Evolutionary conservation across 2,113 vertebrate genomes (phyloP), one percentile per base, ranked within the genome.

Genomic region (Corythaeola cristata): DNA sequence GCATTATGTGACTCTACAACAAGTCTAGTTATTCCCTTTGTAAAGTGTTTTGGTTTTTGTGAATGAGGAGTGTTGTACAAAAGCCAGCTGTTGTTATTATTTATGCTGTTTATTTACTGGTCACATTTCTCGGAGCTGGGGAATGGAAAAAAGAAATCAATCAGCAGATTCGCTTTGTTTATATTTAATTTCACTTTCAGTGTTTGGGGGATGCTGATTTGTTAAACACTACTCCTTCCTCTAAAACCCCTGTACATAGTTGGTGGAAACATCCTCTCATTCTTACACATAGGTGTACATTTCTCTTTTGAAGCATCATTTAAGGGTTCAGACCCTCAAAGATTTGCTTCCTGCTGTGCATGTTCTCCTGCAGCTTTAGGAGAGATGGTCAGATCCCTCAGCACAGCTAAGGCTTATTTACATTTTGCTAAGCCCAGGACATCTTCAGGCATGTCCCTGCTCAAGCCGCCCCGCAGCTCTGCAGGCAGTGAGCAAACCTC

Each of bases 71-170:
- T 17, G 52, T 47, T 86, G 76, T 60, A 92, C 68, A 71, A 80
- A 95, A 90, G 47, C 78, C 94, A 96, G 86, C 83, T 96, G 96
- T 64, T 93, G 88, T 86, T 83, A 71, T 88, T 92, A 82, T 87
- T 95, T 93, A 37, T 88, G 66, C 66, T 87, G 12, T 84, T 89
- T 76, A 56, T 85, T 96, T 97, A 85, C 94, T 89, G 89, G 92
- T 69, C 81, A 64, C 86, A 78, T 87, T 84, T 89, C 53, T 93
- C 15, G 3, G 49, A 76, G 39, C 62, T 82, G 58, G 23, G 66
- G 64, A 71, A 76, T 58, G 62, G 35, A 49, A 7, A 62, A 50
- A 84, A 89, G 55, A 76, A 66, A 49, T 39, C 41, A 77, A 44
- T 71, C 89, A 94, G 52, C 76, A 85, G 66, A 56, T 85, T 89